Base-by-base conservation (phyloP, 2,797 vertebrate genomes). In the Hoplostethus atlanticus region DNA sequence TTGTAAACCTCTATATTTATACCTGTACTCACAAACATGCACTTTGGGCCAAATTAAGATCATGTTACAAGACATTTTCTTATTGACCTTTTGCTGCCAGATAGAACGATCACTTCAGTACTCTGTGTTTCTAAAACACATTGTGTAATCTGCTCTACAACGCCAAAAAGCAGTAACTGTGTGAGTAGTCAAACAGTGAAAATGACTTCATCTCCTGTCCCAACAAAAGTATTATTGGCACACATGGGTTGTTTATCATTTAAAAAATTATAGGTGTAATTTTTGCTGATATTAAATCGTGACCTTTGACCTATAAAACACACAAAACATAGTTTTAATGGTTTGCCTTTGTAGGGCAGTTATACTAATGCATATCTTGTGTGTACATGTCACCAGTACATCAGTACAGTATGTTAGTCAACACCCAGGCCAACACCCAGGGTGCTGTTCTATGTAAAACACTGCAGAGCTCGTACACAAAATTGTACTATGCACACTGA, bases 31-130 rank as follows among this genome's bases (percentile, higher is more conserved):
- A 90, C 80, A 88, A 46, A 79, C 68, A 76, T 73, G 85, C 89
- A 91, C 89, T 89, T 91, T 89, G 79, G 81, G 83, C 73, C 71
- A 86, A 67, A 55, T 79, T 84, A 65, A 85, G 69, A 85, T 76
- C 61, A 70, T 68, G 79, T 80, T 89, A 78, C 90, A 86, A 89
- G 84, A 68, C 52, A 64, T 80, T 76, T 51, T n/a, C 46, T 73
- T 75, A 44, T 10, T 78, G 76, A 74, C 36, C 47, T 62, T 68
- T 71, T 73, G 75, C 77, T 79, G 51, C 44, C 76, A 79, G 68
- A 73, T 66, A 57, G 38, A 73, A 38, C 58, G 71, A 67, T 61
- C 46, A 52, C 21, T 4, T 74, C 31, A 64, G 28, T 68, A 47
- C 65, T 55, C 48, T 70, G 77, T 67, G 66, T 47, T 62, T 55